These are phyloP conservation scores for Nomada hirtipes DNA, from an alignment of 2,888 invertebrate genomes.

Conservation along the genomic window DNA sequence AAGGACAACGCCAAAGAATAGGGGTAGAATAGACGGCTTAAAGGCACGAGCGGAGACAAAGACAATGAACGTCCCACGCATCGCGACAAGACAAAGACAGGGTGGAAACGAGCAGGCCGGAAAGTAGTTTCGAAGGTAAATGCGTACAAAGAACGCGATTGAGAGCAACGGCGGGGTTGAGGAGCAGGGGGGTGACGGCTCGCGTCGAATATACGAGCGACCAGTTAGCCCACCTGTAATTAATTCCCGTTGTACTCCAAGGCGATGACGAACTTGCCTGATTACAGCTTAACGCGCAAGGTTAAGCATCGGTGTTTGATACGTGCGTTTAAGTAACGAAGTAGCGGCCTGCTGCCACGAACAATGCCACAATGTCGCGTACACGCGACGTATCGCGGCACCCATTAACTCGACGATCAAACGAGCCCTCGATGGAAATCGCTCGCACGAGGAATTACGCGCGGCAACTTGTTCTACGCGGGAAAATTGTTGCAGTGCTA, in stretches of 20 bases:
- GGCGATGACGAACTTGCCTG: slow-evolving; percentile 39
- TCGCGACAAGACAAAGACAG: slow-evolving; percentile 44
- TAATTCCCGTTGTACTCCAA: slow-evolving; percentile 53
- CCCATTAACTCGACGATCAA: neutral
- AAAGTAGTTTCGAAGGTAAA: slow-evolving; percentile 49
- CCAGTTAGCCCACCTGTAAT: slow-evolving; percentile 57
- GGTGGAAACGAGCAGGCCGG: slow-evolving; percentile 32
- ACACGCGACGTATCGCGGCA: neutral
- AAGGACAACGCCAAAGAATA: slow-evolving; percentile 6
- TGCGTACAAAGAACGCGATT: slow-evolving; percentile 54
- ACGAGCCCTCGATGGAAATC: neutral
- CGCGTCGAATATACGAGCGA: slow-evolving; percentile 16
- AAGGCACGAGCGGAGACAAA: slow-evolving; percentile 30
- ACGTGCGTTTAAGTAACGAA: slow-evolving; percentile 15
- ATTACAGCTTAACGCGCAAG: slow-evolving; percentile 48
- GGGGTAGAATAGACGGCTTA: slow-evolving; percentile 35
- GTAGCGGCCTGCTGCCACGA: neutral
- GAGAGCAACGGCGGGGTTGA: neutral
- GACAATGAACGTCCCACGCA: slow-evolving; percentile 41
- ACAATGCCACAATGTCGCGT: slow-evolving; percentile 14
- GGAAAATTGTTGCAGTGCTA: neutral
- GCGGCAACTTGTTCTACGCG: no score
- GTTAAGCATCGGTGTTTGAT: slow-evolving; percentile 30
- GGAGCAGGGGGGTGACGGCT: neutral
- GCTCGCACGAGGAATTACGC: neutral